Conservation (phyloP, 2,113 vertebrate species). For the Pandion haliaetus region DNA sequence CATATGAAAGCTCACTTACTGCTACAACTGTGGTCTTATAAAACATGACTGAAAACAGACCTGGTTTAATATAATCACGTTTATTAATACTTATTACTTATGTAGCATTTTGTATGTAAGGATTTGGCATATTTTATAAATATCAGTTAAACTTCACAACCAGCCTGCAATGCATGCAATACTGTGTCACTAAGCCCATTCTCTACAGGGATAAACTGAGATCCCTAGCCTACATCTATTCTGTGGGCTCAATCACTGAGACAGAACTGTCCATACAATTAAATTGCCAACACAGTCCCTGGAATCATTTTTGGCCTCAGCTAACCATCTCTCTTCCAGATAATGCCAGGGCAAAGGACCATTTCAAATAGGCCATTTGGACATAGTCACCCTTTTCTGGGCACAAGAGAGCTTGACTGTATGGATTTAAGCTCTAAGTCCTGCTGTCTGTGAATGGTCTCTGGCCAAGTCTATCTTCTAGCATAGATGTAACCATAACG, state of each 20-base stretch:
- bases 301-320: background rate
- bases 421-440: background rate
- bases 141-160: conserved; percentile 42
- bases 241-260: background rate
- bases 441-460: background rate
- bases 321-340: background rate
- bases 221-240: background rate
- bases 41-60: conserved; percentile 57
- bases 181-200: conserved; percentile 40
- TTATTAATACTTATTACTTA: conserved; percentile 63
- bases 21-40: conserved; percentile 14
- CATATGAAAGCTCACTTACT: conserved; percentile 33
- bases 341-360: background rate
- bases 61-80: conserved; percentile 40
- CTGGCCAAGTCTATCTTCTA: background rate
- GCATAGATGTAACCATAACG: background rate
- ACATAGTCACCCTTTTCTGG: background rate
- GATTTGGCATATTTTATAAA: conserved; percentile 48
- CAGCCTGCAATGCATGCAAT: conserved; percentile 16
- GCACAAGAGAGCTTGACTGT: background rate
- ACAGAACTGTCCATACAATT: conserved; percentile 3
- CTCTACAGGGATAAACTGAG: conserved; percentile 50
- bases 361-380: background rate
- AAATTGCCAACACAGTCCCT: background rate
- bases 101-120: conserved; percentile 46